A percentile compares a stretch with the other conserved stretches of the same genome.
Conservation (phyloP, 2,888 invertebrate species). For the Xanthorhoe spadicearia region DNA sequence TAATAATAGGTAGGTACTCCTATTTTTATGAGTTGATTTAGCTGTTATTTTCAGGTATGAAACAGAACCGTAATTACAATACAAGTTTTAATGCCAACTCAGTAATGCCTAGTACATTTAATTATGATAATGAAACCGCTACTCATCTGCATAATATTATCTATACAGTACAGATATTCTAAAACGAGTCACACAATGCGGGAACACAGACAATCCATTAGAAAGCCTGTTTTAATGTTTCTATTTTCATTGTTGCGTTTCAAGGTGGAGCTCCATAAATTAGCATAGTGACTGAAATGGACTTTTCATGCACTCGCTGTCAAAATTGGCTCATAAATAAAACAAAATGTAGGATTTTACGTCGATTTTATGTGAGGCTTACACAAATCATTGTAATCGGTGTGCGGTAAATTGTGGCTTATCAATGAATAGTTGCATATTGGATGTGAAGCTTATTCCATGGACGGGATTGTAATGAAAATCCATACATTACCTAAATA, state of each 20-base stretch:
- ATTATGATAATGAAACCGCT: constrained; percentile 3
- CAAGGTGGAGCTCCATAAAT: constrained; percentile 32
- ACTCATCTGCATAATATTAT: neutral
- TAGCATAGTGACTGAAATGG: constrained; percentile 44
- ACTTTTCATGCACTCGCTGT: constrained; percentile 48
- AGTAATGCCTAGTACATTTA: neutral
- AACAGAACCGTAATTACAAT: neutral
- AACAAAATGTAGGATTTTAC: constrained; percentile 38
- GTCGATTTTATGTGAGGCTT: constrained; percentile 30
- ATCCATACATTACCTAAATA: neutral
- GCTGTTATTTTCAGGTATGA: no score
- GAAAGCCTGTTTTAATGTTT: constrained; percentile 30
- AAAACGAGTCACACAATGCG: constrained; percentile 18
- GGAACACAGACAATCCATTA: constrained; percentile 37
- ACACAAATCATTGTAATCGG: constrained; percentile 49
- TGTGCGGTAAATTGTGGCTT: constrained; percentile 30
- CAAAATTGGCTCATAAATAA: constrained; percentile 50
- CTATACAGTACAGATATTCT: constrained; percentile 12
- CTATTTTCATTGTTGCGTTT: constrained; percentile 24
- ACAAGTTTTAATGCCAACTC: neutral
- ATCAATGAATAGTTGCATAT: constrained; percentile 36
- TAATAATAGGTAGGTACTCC: no score
- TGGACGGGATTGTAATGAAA: constrained; percentile 5
- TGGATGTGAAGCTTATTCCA: constrained; percentile 16
- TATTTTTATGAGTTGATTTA: no score